Evolutionary conservation across 1,140 invertebrate species (phyloP).

Genomic region (Aphis craccivora): DNA sequence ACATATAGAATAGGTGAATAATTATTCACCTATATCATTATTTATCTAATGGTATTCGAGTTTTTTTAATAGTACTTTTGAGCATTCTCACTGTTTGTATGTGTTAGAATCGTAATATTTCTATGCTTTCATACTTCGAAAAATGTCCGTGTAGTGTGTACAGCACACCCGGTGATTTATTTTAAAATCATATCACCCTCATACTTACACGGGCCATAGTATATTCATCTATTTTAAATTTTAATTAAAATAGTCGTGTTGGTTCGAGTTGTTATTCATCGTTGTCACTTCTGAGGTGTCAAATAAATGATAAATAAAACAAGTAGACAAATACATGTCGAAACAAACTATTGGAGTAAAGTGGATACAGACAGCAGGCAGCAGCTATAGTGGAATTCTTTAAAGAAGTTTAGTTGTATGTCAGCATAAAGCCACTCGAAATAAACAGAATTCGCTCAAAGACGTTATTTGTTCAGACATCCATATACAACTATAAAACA

Average conservation of each 20-base stretch:
- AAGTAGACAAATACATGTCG: not conserved
- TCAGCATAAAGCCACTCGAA: not conserved
- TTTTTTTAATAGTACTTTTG: not conserved
- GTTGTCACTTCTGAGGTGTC: not conserved
- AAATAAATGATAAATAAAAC: constrained; percentile 17
- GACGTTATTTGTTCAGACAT: constrained; percentile 9
- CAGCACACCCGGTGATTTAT: not conserved
- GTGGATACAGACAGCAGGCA: not conserved
- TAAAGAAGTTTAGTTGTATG: not conserved
- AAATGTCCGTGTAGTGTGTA: not conserved
- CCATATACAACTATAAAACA: not conserved
- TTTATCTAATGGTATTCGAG: not conserved
- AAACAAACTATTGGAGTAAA: not conserved
- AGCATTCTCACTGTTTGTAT: not conserved
- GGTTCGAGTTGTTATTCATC: not conserved
- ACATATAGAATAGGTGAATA: not conserved
- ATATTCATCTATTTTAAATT: constrained; percentile 12
- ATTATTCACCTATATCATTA: not conserved
- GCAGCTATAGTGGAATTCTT: not conserved
- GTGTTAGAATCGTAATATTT: not conserved
- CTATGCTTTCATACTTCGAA: not conserved
- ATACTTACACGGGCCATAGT: not conserved
- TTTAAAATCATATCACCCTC: not conserved
- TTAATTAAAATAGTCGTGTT: not conserved
- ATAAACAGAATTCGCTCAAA: not conserved